These are phyloP conservation scores for Flexamia atlantica DNA, from an alignment of 2,888 invertebrate genomes.

Conservation along the genomic window DNA sequence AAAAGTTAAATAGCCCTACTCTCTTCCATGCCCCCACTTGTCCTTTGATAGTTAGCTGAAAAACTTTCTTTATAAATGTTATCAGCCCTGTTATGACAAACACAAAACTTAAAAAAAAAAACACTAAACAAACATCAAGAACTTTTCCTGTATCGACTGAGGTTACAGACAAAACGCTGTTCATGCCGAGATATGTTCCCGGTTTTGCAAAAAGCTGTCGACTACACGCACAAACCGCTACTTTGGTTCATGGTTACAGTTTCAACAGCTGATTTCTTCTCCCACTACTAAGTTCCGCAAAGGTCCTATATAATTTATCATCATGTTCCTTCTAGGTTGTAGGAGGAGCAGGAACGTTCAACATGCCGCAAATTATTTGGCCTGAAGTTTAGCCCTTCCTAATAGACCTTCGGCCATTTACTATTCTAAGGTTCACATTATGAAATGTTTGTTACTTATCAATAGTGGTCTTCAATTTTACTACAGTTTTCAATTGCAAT, in stretches of 20 bases:
- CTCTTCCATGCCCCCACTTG: conserved; percentile 68
- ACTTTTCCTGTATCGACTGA: conserved; percentile 31
- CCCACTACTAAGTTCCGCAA: conserved; percentile 32
- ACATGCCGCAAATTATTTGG: conserved; percentile 13
- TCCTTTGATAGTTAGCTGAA: conserved; percentile 65
- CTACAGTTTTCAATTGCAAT: conserved; percentile 2
- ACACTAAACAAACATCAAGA: conserved; percentile 28
- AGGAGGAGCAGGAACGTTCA: conserved; percentile 41
- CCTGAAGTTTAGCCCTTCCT: conserved; percentile 35
- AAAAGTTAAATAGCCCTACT: conserved; percentile 65
- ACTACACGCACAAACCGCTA: conserved; percentile 49
- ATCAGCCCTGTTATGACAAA: conserved; percentile 23
- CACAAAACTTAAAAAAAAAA: conserved; percentile 50
- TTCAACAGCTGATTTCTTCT: conserved; percentile 21
- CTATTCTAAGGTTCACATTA: conserved; percentile 31
- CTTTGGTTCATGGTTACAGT: conserved; percentile 38
- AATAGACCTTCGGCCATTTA: conserved; percentile 47
- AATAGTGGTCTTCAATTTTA: not conserved
- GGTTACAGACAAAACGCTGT: conserved; percentile 43
- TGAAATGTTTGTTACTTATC: conserved; percentile 39
- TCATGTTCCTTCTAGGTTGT: conserved; percentile 38
- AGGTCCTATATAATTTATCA: conserved; percentile 7
- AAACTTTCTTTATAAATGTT: conserved; percentile 54
- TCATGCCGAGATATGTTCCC: conserved; percentile 48
- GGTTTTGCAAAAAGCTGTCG: conserved; percentile 50